Conservation (phyloP, 1,140 invertebrate species). For the Phymastichus coffea region DNA sequence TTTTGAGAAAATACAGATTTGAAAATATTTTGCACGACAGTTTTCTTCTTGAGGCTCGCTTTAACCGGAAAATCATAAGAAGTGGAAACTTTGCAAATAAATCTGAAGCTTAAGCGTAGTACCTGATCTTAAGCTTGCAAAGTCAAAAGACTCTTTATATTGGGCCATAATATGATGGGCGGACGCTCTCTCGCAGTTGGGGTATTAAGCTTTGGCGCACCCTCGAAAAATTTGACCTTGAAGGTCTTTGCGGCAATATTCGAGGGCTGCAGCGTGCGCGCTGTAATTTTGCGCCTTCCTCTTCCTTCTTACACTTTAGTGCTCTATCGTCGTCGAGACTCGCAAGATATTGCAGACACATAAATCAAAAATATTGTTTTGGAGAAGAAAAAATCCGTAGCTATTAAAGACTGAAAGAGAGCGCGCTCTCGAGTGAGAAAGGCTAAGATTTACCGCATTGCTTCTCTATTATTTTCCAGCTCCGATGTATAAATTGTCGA, state of each 20-base stretch:
- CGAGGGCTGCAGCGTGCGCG: neutral
- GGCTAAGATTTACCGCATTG: no score
- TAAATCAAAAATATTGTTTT: conserved; percentile 22
- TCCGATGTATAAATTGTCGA: no score
- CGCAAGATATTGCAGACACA: conserved; percentile 12
- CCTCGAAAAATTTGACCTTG: conserved; percentile 12
- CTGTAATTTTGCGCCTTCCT: neutral
- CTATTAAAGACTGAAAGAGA: conserved; percentile 7
- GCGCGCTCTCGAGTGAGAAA: no score
- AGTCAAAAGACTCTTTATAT: no score
- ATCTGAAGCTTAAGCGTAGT: no score
- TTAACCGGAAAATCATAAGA: no score
- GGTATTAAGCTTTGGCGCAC: neutral
- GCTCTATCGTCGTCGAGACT: neutral
- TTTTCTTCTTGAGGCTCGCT: no score
- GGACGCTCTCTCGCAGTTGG: neutral
- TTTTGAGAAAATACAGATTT: no score
- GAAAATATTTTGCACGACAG: no score
- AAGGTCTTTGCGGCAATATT: conserved; percentile 1
- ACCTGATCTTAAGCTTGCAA: no score
- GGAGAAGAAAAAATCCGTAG: neutral
- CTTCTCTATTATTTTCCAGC: no score
- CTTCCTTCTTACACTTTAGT: neutral
- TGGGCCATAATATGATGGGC: conserved; percentile 8
- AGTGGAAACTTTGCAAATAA: no score